Conservation (phyloP, 2,797 vertebrate genomes). For the Choloepus didactylus region DNA sequence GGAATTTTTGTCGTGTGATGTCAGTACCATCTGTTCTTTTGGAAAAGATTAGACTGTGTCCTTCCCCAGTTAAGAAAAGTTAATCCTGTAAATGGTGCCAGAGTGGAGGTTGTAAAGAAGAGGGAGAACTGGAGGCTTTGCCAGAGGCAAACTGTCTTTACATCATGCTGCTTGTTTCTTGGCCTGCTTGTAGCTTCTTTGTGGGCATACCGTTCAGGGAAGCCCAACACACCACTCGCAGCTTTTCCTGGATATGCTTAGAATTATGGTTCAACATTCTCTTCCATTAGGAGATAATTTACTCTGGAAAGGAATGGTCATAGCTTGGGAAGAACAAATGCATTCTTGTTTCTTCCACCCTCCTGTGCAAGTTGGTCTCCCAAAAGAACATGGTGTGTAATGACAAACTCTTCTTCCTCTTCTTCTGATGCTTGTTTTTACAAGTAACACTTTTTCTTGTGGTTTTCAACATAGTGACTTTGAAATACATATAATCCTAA, state of each 20-base stretch:
- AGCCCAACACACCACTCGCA: neutral
- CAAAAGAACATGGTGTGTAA: neutral
- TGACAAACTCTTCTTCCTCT: neutral
- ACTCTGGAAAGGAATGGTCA: neutral
- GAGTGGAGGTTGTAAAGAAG: neutral
- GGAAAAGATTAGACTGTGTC: neutral
- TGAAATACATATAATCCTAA: neutral
- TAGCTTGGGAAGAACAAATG: neutral
- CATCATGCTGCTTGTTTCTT: neutral
- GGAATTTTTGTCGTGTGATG: conserved; percentile 1
- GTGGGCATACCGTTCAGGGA: neutral
- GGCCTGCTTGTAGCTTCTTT: neutral
- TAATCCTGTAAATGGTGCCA: neutral
- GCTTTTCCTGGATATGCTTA: conserved; percentile 1
- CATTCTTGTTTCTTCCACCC: neutral
- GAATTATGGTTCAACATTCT: neutral
- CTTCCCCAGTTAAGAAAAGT: neutral
- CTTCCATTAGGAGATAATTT: neutral
- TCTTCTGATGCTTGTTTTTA: conserved; percentile 44
- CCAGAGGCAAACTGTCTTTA: neutral
- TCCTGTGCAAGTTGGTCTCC: neutral
- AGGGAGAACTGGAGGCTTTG: neutral
- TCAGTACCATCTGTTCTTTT: neutral
- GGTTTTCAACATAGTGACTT: conserved; percentile 41
- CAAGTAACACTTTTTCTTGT: neutral